Conservation (phyloP, 2,113 vertebrate species). For the Acanthochromis polyacanthus region DNA sequence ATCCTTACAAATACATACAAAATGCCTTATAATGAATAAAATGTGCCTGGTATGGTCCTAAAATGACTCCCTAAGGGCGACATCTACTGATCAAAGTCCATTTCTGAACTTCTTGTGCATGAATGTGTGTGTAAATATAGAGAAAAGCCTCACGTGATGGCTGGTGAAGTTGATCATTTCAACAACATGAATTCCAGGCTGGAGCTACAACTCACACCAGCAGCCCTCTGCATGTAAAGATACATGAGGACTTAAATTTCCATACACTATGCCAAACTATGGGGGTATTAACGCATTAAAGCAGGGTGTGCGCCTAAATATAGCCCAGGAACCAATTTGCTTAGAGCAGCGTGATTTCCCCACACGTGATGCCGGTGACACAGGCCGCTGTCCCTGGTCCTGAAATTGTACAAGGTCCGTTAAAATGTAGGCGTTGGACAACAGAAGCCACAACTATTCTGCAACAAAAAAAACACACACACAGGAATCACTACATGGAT, state of each 20-base stretch:
- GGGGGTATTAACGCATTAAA: slow-evolving; percentile 66
- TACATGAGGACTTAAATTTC: slow-evolving; percentile 11
- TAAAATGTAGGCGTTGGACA: background rate
- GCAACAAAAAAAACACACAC: background rate
- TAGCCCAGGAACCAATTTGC: slow-evolving; percentile 65
- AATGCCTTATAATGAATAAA: background rate
- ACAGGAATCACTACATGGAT: background rate
- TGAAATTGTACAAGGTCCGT: slow-evolving; percentile 60
- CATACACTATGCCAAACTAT: slow-evolving; percentile 30
- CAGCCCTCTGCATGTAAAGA: background rate
- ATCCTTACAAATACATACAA: background rate
- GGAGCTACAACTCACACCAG: background rate
- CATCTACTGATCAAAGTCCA: slow-evolving; percentile 33
- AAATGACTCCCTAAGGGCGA: slow-evolving; percentile 6
- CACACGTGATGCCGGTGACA: slow-evolving; percentile 60
- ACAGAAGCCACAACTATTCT: background rate
- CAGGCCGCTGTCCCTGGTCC: slow-evolving; percentile 82
- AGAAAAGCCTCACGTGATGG: background rate
- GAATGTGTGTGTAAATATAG: background rate
- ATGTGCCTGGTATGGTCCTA: background rate
- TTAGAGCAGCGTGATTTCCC: slow-evolving; percentile 59
- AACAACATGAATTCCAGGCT: background rate
- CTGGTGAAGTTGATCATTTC: slow-evolving; percentile 21
- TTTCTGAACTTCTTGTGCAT: background rate
- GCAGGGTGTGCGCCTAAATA: slow-evolving; percentile 68